Percentiles rank a stretch among this genome's conserved stretches.
These are phyloP conservation scores for Lydus trimaculatus DNA, from an alignment of 2,888 invertebrate species.

Conservation along the genomic window DNA sequence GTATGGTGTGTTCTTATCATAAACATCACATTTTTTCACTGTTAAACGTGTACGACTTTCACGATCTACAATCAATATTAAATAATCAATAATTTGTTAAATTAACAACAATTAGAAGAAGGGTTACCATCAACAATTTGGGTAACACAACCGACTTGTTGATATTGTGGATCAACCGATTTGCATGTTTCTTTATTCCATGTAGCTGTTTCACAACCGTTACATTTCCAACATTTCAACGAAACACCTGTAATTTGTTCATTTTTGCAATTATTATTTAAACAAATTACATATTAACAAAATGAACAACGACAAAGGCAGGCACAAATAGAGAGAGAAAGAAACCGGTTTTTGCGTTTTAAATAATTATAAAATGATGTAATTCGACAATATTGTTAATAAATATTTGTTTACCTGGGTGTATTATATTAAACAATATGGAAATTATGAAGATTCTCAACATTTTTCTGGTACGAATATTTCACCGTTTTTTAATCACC, in stretches of 20 bases:
- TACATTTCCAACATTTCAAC: slow-evolving; percentile 8
- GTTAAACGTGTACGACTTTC: neutral
- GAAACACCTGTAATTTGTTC: neutral
- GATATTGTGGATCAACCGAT: neutral
- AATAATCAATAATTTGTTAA: neutral
- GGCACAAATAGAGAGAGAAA: no score
- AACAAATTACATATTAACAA: neutral
- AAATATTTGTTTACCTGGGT: neutral
- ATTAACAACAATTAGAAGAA: neutral
- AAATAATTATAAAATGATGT: neutral
- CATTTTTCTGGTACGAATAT: neutral
- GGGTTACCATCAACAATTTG: neutral
- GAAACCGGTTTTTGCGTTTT: neutral
- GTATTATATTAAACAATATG: neutral
- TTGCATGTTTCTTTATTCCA: neutral
- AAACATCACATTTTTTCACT: neutral
- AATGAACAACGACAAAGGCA: no score
- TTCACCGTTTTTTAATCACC: neutral
- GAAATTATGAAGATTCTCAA: neutral
- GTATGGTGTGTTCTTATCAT: slow-evolving; percentile 4
- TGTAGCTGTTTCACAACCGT: neutral
- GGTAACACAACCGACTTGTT: neutral
- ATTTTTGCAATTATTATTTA: neutral
- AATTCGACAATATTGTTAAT: neutral
- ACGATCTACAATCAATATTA: neutral